Evolutionary conservation across 2,888 invertebrate species (phyloP).

Genomic region (Netelia fuscicornis): DNA sequence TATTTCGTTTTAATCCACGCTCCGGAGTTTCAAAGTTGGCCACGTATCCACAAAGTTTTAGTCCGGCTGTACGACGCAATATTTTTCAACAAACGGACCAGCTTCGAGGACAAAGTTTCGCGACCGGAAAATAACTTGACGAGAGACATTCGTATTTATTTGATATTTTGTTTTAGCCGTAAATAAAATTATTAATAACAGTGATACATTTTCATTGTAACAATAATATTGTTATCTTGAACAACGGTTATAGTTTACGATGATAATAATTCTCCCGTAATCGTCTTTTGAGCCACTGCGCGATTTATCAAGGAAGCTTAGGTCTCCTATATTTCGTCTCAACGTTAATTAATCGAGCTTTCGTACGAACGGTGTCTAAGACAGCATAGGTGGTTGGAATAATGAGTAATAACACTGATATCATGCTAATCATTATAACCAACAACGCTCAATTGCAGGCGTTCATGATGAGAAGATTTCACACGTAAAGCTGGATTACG

Average conservation of each 20-base stretch:
- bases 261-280: too few species aligned
- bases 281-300: too few species aligned
- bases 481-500: conserved; percentile 23
- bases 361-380: neutral
- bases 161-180: too few species aligned
- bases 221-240: too few species aligned
- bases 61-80: neutral
- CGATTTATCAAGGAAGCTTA: too few species aligned
- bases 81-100: neutral
- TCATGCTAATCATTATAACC: conserved; percentile 4
- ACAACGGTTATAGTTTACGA: too few species aligned
- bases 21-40: conserved; percentile 1
- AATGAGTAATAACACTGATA: neutral
- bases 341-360: neutral
- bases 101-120: too few species aligned
- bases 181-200: too few species aligned
- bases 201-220: too few species aligned
- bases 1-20: neutral
- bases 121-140: too few species aligned
- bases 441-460: conserved; percentile 23
- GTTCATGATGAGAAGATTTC: conserved; percentile 11
- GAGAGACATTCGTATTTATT: too few species aligned
- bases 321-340: neutral
- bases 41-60: neutral
- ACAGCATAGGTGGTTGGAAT: neutral